These are phyloP conservation scores for Drosophila watanabei DNA, from an alignment of 1,140 invertebrate genomes.

Conservation along the genomic window DNA sequence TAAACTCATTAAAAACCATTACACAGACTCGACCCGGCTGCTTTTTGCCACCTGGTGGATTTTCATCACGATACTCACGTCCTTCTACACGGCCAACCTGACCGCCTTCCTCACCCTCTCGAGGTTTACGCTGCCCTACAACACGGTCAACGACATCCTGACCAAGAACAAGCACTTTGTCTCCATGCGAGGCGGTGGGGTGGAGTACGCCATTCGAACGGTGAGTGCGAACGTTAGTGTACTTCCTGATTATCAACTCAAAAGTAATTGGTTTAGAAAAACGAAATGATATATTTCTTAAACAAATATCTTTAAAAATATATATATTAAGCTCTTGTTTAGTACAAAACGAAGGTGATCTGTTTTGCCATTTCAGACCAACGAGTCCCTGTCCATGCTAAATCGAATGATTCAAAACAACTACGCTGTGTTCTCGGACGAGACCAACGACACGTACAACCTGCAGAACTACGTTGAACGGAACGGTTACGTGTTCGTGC, in stretches of 20 bases:
- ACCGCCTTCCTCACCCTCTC: conserved; percentile 95
- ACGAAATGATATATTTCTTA: not conserved
- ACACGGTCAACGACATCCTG: conserved; percentile 89
- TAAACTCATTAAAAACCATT: conserved; percentile 60
- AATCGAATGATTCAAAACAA: conserved; percentile 77
- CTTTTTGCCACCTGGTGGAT: conserved; percentile 97
- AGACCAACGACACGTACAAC: conserved; percentile 84
- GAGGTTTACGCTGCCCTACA: conserved; percentile 92
- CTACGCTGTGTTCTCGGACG: conserved; percentile 72
- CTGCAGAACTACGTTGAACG: conserved; percentile 86
- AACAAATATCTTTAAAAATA: not conserved
- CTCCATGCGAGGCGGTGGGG: conserved; percentile 88
- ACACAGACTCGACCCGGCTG: conserved; percentile 92
- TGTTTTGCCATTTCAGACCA: conserved; percentile 39
- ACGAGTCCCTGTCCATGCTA: conserved; percentile 75
- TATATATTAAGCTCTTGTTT: not conserved
- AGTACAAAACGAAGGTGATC: not conserved
- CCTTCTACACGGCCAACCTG: conserved; percentile 96
- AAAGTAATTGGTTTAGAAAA: not conserved
- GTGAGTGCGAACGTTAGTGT: conserved; percentile 85
- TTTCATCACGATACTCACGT: conserved; percentile 94
- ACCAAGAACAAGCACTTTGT: conserved; percentile 90
- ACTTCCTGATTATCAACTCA: not conserved
- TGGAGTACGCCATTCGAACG: conserved; percentile 89
- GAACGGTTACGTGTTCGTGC: conserved; percentile 88